Conservation (phyloP, 2,888 invertebrate species). For the Nomada ferruginata region DNA sequence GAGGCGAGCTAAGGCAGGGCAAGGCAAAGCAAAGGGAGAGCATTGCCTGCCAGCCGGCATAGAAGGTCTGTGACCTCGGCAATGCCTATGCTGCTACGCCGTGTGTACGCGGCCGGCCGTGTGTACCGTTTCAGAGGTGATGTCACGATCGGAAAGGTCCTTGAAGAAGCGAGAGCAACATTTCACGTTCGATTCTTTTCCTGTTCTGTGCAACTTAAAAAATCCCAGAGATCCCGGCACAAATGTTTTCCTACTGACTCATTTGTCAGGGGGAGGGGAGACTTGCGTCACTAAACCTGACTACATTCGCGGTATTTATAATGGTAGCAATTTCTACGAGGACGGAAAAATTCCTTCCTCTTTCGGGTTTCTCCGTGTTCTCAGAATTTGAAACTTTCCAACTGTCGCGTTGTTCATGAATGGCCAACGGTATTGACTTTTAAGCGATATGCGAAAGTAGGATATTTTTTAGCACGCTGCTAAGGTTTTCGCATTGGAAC, state of each 20-base stretch:
- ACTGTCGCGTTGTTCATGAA: not conserved
- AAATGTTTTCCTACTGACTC: not conserved
- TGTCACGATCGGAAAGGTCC: conserved; percentile 73
- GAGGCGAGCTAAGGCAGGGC: conserved; percentile 53
- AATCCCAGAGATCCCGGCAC: not conserved
- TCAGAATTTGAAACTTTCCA: not conserved
- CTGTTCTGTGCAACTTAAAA: conserved; percentile 24
- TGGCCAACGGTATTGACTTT: conserved; percentile 4
- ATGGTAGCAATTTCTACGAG: not conserved
- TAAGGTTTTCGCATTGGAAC: too few species aligned
- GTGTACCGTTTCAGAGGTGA: conserved; percentile 76
- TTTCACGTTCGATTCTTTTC: conserved; percentile 27
- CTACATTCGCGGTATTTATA: conserved; percentile 3
- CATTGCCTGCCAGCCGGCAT: conserved; percentile 79
- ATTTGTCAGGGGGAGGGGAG: not conserved
- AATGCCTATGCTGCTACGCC: conserved; percentile 72
- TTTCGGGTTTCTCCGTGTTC: too few species aligned
- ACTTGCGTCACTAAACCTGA: conserved; percentile 6
- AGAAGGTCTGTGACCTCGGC: conserved; percentile 83
- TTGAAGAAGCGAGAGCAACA: conserved; percentile 52
- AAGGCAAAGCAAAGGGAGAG: conserved; percentile 71
- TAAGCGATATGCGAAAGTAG: not conserved
- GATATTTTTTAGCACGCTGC: too few species aligned
- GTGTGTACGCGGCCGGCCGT: conserved; percentile 52
- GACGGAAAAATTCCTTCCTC: not conserved